A percentile compares a stretch with the other conserved stretches of the same genome.
phyloP scores from a whole-genome alignment of 1,140 invertebrate genomes.

The Brachystomella parvula region DNA sequence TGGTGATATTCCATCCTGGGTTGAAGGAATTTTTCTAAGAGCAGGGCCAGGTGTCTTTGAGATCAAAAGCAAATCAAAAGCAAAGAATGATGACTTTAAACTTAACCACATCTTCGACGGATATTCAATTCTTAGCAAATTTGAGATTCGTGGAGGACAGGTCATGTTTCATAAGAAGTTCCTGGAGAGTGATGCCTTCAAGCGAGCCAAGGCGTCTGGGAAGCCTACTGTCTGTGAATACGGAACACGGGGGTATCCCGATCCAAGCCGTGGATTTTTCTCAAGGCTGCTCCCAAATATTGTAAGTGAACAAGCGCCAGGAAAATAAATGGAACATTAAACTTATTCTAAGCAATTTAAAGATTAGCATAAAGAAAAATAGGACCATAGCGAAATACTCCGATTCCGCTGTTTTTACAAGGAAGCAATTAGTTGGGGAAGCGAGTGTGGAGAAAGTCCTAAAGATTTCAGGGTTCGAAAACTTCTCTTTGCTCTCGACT shows the following conservation, averaged over 20 bases:
- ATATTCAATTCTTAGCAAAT: constrained; percentile 40
- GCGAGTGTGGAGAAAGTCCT: no score
- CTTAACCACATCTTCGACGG: constrained; percentile 37
- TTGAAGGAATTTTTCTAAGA: constrained; percentile 22
- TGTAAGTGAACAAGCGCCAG: constrained; percentile 32
- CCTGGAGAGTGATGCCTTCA: constrained; percentile 43
- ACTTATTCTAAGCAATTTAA: background rate
- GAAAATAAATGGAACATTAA: no score
- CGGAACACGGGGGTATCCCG: constrained; percentile 43
- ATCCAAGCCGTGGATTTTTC: constrained; percentile 44
- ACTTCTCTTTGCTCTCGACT: no score
- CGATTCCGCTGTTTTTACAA: no score
- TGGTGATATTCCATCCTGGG: constrained; percentile 22
- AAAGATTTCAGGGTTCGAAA: no score
- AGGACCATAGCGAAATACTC: no score
- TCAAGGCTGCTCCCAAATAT: constrained; percentile 38
- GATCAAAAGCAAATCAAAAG: background rate
- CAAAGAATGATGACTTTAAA: constrained; percentile 18
- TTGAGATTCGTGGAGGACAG: constrained; percentile 41
- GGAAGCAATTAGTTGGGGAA: no score
- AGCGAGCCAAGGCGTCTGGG: constrained; percentile 40
- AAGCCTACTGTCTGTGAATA: constrained; percentile 44
- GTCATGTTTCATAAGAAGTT: constrained; percentile 41
- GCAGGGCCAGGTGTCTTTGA: constrained; percentile 18
- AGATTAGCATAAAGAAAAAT: background rate